These are phyloP conservation scores for Grammomys dolichurus DNA, from an alignment of 2,113 vertebrate genomes.

Conservation along the genomic window DNA sequence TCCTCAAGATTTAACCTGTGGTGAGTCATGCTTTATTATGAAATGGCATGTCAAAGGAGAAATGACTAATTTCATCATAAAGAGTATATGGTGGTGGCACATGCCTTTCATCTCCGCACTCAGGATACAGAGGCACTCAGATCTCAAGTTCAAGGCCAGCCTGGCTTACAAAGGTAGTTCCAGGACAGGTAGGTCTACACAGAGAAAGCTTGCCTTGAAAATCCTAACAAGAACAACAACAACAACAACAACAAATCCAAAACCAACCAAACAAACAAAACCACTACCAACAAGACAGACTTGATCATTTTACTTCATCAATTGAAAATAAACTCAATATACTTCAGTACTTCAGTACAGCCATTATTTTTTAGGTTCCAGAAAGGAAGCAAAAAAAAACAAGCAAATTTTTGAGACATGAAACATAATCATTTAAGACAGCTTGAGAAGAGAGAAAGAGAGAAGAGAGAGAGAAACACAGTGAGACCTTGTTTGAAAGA, in stretches of 20 bases:
- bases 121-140: no score
- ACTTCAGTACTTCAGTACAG: not conserved
- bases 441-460: not conserved
- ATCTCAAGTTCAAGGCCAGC: no score
- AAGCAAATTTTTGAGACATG: not conserved
- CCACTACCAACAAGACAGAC: not conserved
- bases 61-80: not conserved
- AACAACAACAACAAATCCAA: no score
- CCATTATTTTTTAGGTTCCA: not conserved
- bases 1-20: constrained; percentile 35
- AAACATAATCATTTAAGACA: constrained; percentile 17
- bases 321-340: not conserved
- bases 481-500: not conserved
- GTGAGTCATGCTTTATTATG: not conserved
- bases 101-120: not conserved
- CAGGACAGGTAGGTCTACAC: no score
- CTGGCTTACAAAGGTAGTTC: no score
- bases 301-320: constrained; percentile 13
- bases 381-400: not conserved
- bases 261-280: no score
- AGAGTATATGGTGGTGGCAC: not conserved
- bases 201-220: no score
- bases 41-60: constrained; percentile 1
- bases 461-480: not conserved
- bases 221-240: no score